Conservation (phyloP, 1,140 invertebrate genomes). For the Radopholus similis region DNA sequence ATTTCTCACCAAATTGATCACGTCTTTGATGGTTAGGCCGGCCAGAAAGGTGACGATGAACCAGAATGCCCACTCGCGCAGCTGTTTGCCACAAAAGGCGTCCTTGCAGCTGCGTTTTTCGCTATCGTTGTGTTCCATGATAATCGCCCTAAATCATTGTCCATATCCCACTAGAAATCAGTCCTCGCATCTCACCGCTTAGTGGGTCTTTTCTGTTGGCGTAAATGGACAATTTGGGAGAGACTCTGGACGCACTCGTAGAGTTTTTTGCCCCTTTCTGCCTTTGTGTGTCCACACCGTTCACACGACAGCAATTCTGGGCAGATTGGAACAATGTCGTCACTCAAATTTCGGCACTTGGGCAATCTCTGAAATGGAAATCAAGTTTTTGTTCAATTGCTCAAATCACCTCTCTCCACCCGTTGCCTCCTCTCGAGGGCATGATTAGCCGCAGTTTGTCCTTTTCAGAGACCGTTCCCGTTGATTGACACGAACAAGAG, state of each 20-base stretch:
- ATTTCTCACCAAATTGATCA: constrained; percentile 46
- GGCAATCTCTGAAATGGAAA: background rate
- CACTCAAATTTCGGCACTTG: background rate
- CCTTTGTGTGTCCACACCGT: no score
- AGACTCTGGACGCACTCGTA: background rate
- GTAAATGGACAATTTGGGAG: background rate
- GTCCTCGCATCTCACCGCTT: background rate
- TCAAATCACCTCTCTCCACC: constrained; percentile 4
- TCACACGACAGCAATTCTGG: no score
- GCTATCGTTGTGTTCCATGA: constrained; percentile 20
- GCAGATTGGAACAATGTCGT: no score
- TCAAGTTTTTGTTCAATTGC: constrained; percentile 2
- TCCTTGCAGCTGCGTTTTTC: constrained; percentile 30
- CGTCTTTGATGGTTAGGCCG: constrained; percentile 53
- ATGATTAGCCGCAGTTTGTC: constrained; percentile 2
- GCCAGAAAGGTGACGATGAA: constrained; percentile 56
- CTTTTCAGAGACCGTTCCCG: no score
- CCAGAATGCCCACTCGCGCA: constrained; percentile 52
- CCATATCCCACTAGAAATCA: no score
- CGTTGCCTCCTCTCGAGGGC: no score
- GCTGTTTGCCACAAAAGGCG: constrained; percentile 34
- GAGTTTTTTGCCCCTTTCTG: background rate
- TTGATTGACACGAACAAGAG: no score
- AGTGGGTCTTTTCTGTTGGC: background rate
- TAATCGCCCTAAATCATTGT: background rate